Percentiles rank a stretch among this genome's conserved stretches.
Evolutionary conservation across 1,140 invertebrate species (phyloP).

Genomic region (Saccostrea cuccullata): DNA sequence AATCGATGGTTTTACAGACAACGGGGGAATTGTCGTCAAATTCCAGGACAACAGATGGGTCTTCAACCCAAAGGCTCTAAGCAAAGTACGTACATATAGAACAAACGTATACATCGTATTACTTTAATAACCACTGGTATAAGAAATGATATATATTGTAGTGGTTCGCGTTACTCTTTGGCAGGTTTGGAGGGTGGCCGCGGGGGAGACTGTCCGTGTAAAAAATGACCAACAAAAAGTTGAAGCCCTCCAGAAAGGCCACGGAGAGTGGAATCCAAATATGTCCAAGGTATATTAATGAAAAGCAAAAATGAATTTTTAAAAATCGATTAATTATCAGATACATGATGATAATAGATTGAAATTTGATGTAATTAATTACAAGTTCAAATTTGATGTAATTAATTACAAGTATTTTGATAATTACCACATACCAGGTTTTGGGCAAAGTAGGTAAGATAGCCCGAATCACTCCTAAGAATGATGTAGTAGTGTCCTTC

Average conservation of each 20-base stretch:
- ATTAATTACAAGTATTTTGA: too few species aligned
- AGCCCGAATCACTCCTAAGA: slow-evolving; percentile 8
- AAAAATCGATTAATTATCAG: too few species aligned
- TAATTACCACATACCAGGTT: neutral
- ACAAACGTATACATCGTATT: too few species aligned
- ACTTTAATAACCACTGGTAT: too few species aligned
- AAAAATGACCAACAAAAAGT: slow-evolving; percentile 32
- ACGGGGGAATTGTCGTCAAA: slow-evolving; percentile 48
- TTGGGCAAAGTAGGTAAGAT: slow-evolving; percentile 28
- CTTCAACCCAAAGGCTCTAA: slow-evolving; percentile 55
- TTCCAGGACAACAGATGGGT: slow-evolving; percentile 53
- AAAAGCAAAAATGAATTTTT: too few species aligned
- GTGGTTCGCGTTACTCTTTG: neutral
- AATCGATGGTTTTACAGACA: slow-evolving; percentile 51
- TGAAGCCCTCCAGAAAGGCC: slow-evolving; percentile 11
- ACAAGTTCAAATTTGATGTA: too few species aligned
- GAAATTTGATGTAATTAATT: too few species aligned
- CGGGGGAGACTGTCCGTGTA: slow-evolving; percentile 18
- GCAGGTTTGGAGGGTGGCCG: neutral
- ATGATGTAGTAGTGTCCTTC: slow-evolving; percentile 11
- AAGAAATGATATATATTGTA: neutral
- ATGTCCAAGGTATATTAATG: neutral
- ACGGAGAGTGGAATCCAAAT: slow-evolving; percentile 25
- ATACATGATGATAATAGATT: too few species aligned
- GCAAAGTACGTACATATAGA: slow-evolving; percentile 44